A percentile compares a stretch with the other conserved stretches of the same genome.
These are phyloP conservation scores for Synergus gifuensis DNA, from an alignment of 2,888 invertebrate species.

Conservation along the genomic window DNA sequence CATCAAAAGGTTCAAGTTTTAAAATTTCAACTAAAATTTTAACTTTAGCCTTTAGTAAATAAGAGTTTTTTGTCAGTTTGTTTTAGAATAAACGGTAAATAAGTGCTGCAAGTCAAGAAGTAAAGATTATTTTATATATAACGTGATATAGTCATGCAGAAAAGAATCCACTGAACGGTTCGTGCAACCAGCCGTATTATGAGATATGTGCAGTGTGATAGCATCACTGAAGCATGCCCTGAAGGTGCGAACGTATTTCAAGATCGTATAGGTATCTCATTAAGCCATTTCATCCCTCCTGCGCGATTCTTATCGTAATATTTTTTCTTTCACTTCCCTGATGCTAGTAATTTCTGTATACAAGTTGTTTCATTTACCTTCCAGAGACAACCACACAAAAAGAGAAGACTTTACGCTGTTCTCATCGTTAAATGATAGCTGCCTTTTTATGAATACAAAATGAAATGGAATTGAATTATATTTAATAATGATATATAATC, in stretches of 20 bases:
- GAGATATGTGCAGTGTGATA: slow-evolving; percentile 43
- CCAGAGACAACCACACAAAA: slow-evolving; percentile 26
- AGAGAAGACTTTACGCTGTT: neutral
- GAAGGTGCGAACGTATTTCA: slow-evolving; percentile 45
- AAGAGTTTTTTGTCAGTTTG: neutral
- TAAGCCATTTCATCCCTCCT: slow-evolving; percentile 45
- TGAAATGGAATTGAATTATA: neutral
- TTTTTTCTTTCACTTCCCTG: slow-evolving; percentile 38
- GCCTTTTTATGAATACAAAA: neutral
- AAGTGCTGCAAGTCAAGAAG: neutral
- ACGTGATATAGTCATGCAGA: neutral
- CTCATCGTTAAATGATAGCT: slow-evolving; percentile 12
- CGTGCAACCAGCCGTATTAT: slow-evolving; percentile 42
- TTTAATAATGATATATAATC: neutral
- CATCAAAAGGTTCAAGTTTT: too few species aligned
- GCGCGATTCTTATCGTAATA: slow-evolving; percentile 39
- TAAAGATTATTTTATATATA: neutral
- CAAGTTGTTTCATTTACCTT: slow-evolving; percentile 36
- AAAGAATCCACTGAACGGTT: slow-evolving; percentile 38
- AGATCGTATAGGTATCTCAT: slow-evolving; percentile 41
- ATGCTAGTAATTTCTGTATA: slow-evolving; percentile 35
- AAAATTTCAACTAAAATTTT: too few species aligned
- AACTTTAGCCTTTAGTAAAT: too few species aligned
- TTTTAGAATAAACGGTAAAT: slow-evolving; percentile 1
- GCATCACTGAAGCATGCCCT: slow-evolving; percentile 39